These are phyloP conservation scores for Theocolax elegans DNA, from an alignment of 1,140 invertebrate genomes.

Conservation along the genomic window DNA sequence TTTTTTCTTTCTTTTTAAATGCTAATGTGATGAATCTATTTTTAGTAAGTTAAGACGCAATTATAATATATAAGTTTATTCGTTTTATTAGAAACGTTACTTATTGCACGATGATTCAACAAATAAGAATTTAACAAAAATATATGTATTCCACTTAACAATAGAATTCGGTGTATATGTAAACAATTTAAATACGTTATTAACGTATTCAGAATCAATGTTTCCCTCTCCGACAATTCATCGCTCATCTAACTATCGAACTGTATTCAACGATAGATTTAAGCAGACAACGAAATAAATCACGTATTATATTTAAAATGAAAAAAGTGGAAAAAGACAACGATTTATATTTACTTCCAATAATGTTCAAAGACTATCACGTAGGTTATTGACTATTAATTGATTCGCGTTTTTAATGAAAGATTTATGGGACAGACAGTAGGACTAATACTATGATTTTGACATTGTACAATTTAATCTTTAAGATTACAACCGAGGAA, in stretches of 20 bases:
- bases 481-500: not conserved
- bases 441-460: not conserved
- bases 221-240: constrained; percentile 7
- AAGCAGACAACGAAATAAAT: constrained; percentile 10
- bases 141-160: constrained; percentile 3
- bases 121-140: constrained; percentile 11
- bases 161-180: not conserved
- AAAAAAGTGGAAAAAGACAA: constrained; percentile 13
- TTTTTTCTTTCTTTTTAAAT: constrained; percentile 7
- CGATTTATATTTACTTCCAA: constrained; percentile 23
- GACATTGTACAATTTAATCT: constrained; percentile 10
- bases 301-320: not conserved
- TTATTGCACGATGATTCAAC: constrained; percentile 32
- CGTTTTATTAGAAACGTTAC: constrained; percentile 16
- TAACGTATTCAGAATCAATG: constrained; percentile 15
- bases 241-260: not conserved
- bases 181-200: not conserved
- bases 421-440: not conserved
- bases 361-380: constrained; percentile 13
- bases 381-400: constrained; percentile 2
- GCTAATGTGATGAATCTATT: constrained; percentile 37
- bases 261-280: constrained; percentile 2
- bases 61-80: constrained; percentile 22
- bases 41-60: constrained; percentile 19
- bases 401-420: not conserved